Evolutionary conservation across 2,113 vertebrate species (phyloP).

Genomic region (Eclectus roratus): DNA sequence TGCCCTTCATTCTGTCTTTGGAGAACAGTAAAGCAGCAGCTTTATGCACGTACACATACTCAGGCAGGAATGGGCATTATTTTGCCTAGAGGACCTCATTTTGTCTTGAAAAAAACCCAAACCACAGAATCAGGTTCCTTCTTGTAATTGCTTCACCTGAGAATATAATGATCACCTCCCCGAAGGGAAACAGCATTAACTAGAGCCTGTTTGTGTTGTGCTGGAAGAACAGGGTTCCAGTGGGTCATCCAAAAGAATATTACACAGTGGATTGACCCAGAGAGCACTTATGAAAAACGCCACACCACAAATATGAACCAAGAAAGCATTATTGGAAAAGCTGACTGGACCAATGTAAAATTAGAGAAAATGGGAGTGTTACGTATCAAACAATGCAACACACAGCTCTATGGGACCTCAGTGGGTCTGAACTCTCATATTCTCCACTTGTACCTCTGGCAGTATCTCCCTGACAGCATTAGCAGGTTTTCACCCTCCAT

Average conservation of each 20-base stretch:
- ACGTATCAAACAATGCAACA: not conserved
- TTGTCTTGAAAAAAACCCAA: not conserved
- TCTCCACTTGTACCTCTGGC: not conserved
- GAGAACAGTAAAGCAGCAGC: not conserved
- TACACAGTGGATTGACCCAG: constrained; percentile 26
- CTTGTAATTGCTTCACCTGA: not conserved
- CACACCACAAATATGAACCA: constrained; percentile 11
- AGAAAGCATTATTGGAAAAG: not conserved
- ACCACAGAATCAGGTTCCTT: not conserved
- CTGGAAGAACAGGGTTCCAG: not conserved
- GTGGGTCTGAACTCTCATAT: not conserved
- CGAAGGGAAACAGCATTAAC: not conserved
- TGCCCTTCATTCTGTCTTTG: not conserved
- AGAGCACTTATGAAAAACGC: constrained; percentile 26
- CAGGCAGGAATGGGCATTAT: not conserved
- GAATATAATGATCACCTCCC: not conserved
- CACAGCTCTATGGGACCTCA: not conserved
- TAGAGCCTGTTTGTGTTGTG: not conserved
- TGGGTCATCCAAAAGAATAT: constrained; percentile 29
- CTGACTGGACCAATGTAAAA: not conserved
- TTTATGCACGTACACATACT: not conserved
- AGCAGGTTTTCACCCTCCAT: not conserved
- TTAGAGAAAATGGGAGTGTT: not conserved
- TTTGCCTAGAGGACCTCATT: not conserved
- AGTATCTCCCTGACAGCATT: not conserved